These are phyloP conservation scores for Xenopus borealis DNA, from an alignment of 2,113 vertebrate genomes.

Conservation along the genomic window DNA sequence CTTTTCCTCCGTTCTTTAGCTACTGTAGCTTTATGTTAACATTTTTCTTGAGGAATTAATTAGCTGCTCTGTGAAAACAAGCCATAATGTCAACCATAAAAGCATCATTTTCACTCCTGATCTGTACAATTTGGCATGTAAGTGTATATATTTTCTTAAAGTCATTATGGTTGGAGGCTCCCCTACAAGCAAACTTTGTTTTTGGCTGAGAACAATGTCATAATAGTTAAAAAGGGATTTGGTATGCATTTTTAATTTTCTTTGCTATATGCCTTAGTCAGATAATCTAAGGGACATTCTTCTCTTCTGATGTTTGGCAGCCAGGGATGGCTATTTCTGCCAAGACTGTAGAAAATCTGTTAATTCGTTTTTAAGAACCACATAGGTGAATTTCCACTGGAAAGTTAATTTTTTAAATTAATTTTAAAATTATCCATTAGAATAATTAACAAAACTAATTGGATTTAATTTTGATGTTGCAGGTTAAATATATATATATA, in stretches of 20 bases:
- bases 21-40: too few species aligned
- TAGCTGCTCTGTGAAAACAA: too few species aligned
- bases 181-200: slow-evolving; percentile 32
- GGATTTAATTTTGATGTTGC: slow-evolving; percentile 37
- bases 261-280: slow-evolving; percentile 32
- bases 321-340: slow-evolving; percentile 34
- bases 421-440: slow-evolving; percentile 33
- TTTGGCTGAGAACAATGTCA: slow-evolving; percentile 38
- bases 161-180: slow-evolving; percentile 29
- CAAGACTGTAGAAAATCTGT: slow-evolving; percentile 34
- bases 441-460: slow-evolving; percentile 40
- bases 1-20: too few species aligned
- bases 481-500: slow-evolving; percentile 30
- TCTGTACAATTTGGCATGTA: too few species aligned
- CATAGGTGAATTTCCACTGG: slow-evolving; percentile 36
- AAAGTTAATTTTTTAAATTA: slow-evolving; percentile 31
- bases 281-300: slow-evolving; percentile 43
- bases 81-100: too few species aligned
- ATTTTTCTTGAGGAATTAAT: too few species aligned
- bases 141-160: slow-evolving; percentile 11
- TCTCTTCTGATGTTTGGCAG: slow-evolving; percentile 44
- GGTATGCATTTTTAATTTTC: slow-evolving; percentile 38
- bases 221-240: slow-evolving; percentile 36
- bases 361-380: slow-evolving; percentile 40
- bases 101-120: too few species aligned